These are phyloP conservation scores for Peromyscus attwateri DNA, from an alignment of 2,797 vertebrate species.

Conservation along the genomic window DNA sequence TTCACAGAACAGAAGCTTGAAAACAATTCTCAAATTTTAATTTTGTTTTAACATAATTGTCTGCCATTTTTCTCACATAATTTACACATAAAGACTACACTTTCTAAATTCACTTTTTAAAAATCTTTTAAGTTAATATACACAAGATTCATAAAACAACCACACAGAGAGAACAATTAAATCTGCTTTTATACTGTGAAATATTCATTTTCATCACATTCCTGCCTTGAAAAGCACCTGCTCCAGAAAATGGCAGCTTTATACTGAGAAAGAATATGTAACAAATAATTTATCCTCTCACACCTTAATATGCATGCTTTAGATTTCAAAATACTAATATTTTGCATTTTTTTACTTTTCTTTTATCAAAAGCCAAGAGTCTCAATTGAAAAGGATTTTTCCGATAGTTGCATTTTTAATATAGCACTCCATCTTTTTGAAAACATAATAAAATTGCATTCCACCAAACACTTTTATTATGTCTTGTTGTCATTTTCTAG, in stretches of 20 bases:
- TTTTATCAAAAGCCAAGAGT: slow-evolving; percentile 30
- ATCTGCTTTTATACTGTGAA: slow-evolving; percentile 20
- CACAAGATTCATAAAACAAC: slow-evolving; percentile 30
- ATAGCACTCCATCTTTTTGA: neutral
- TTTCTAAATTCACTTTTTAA: slow-evolving; percentile 57
- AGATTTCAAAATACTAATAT: neutral
- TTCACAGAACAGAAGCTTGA: slow-evolving; percentile 14
- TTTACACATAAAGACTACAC: slow-evolving; percentile 53
- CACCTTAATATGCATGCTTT: neutral
- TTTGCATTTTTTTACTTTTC: neutral
- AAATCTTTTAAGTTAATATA: slow-evolving; percentile 51
- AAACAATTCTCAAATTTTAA: slow-evolving; percentile 59
- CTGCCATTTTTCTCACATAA: slow-evolving; percentile 50
- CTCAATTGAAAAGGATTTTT: slow-evolving; percentile 8
- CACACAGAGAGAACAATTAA: slow-evolving; percentile 23
- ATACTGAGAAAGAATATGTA: neutral
- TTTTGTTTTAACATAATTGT: slow-evolving; percentile 54
- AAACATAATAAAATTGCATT: slow-evolving; percentile 55
- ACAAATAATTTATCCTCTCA: neutral
- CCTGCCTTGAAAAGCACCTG: slow-evolving; percentile 34
- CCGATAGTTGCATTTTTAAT: slow-evolving; percentile 17
- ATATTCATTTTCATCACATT: slow-evolving; percentile 41
- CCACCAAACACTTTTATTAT: neutral
- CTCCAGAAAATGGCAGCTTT: slow-evolving; percentile 9
- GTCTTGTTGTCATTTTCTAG: slow-evolving; percentile 14